phyloP scores from a whole-genome alignment of 2,888 invertebrate species.

The Archips xylosteana region DNA sequence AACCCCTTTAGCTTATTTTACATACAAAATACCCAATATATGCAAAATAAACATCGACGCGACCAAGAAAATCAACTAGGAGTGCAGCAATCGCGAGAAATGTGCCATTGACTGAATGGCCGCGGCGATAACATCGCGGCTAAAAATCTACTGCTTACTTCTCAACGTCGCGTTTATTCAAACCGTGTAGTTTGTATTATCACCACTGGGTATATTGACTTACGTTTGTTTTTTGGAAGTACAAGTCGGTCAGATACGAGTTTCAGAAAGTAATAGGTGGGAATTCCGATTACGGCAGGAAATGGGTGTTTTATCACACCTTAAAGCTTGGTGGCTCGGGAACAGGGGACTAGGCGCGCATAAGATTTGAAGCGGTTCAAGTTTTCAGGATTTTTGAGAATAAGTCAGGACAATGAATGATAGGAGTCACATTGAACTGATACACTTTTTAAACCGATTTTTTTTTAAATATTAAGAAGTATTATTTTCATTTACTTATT shows the following conservation, averaged over 20 bases:
- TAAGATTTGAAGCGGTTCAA: conserved; percentile 29
- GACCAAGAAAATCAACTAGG: conserved; percentile 45
- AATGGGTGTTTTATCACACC: conserved; percentile 77
- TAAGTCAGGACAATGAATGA: not conserved
- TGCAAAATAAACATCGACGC: conserved; percentile 36
- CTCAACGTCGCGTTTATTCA: not conserved
- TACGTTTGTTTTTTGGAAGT: not conserved
- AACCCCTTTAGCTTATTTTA: conserved; percentile 15
- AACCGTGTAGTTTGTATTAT: not conserved
- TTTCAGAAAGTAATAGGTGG: not conserved
- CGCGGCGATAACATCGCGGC: conserved; percentile 65
- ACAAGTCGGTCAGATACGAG: not conserved
- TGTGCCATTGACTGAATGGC: conserved; percentile 51
- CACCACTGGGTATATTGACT: not conserved
- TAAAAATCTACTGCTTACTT: conserved; percentile 58
- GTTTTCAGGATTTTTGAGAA: not conserved
- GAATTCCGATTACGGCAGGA: conserved; percentile 67
- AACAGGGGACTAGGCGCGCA: conserved; percentile 49
- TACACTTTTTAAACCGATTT: no score
- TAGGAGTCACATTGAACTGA: not conserved
- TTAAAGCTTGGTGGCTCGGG: conserved; percentile 46
- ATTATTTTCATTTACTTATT: no score
- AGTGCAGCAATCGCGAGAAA: conserved; percentile 48
- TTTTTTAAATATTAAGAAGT: no score
- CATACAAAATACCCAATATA: conserved; percentile 29